These are phyloP conservation scores for Drosophila takahashii DNA, from an alignment of 1,140 invertebrate genomes.

Conservation along the genomic window DNA sequence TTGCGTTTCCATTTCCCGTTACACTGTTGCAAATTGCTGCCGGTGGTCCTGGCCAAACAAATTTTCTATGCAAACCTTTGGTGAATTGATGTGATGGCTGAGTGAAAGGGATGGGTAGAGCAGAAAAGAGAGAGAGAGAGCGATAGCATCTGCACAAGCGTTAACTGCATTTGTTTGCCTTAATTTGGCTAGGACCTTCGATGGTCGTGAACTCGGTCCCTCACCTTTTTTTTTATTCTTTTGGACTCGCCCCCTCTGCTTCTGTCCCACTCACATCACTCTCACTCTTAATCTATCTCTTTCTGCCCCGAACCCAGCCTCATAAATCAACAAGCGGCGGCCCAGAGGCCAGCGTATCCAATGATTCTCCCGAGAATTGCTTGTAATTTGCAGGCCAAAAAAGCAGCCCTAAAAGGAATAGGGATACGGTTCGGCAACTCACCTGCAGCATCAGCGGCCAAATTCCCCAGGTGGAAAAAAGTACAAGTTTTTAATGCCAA, in stretches of 20 bases:
- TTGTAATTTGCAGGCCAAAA: conserved; percentile 67
- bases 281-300: no score
- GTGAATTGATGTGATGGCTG: conserved; percentile 19
- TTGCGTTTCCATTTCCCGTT: conserved; percentile 7
- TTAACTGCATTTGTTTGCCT: conserved; percentile 51
- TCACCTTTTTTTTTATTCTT: background rate
- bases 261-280: no score
- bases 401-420: conserved; percentile 44
- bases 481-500: conserved; percentile 72
- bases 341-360: conserved; percentile 45
- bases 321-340: conserved; percentile 57
- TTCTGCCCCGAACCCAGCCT: conserved; percentile 1
- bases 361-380: conserved; percentile 71
- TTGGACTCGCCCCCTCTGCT: no score
- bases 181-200: conserved; percentile 31
- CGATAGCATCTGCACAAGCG: conserved; percentile 16
- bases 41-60: conserved; percentile 33
- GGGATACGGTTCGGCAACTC: background rate
- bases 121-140: background rate
- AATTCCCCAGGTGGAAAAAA: conserved; percentile 28
- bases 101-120: background rate
- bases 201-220: background rate
- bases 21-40: conserved; percentile 40
- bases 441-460: conserved; percentile 36
- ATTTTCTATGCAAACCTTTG: conserved; percentile 46